Conservation (phyloP, 2,797 vertebrate genomes). For the Cyclura pinguis region DNA sequence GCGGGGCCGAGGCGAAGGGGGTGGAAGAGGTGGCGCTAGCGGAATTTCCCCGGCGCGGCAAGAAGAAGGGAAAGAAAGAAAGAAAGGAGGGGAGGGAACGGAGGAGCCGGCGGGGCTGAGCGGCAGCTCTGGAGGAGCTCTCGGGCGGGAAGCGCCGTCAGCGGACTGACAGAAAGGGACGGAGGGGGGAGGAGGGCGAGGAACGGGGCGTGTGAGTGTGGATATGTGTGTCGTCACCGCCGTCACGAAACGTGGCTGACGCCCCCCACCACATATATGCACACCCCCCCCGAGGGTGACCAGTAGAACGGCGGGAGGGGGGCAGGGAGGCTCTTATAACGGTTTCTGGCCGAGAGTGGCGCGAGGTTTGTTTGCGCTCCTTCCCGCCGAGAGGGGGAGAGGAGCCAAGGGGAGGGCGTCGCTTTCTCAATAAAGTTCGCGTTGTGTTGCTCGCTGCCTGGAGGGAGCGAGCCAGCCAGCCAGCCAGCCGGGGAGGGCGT, state of each 20-base stretch:
- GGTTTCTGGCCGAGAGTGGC: too few species aligned
- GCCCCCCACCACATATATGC: not conserved
- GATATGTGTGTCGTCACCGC: conserved; percentile 18
- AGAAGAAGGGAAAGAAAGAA: not conserved
- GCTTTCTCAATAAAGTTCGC: not conserved
- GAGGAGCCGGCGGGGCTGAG: too few species aligned
- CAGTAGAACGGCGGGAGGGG: not conserved
- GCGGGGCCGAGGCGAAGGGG: not conserved
- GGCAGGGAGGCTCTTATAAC: not conserved
- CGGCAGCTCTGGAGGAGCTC: too few species aligned
- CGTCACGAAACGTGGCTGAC: conserved; percentile 10
- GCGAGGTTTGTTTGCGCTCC: too few species aligned
- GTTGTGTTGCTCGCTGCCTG: too few species aligned
- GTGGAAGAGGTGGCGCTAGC: conserved; percentile 56
- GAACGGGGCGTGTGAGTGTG: not conserved
- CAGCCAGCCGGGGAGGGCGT: not conserved
- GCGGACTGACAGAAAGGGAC: too few species aligned
- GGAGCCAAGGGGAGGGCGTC: not conserved
- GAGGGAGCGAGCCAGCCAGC: too few species aligned
- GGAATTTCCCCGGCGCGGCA: conserved; percentile 16
- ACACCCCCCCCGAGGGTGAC: not conserved
- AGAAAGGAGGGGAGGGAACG: not conserved
- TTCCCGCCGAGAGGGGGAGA: too few species aligned
- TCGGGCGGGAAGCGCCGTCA: too few species aligned
- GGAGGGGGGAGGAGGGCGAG: not conserved